A percentile compares a stretch with the other conserved stretches of the same genome.
phyloP scores from a whole-genome alignment of 2,888 invertebrate species.

The Lasioglossum malachurum region DNA sequence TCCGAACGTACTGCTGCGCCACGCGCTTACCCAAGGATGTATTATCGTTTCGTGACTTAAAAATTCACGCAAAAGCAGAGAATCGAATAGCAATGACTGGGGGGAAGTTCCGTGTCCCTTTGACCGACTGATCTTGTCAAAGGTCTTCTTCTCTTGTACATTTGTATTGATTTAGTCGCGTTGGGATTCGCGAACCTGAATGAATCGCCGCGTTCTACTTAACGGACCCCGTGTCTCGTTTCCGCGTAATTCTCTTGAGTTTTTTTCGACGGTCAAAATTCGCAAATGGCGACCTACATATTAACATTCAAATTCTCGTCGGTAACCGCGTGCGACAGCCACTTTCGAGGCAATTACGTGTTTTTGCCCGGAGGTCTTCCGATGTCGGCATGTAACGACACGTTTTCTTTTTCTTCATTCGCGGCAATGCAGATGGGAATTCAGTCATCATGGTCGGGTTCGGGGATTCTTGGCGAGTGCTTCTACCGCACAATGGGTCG shows the following conservation, averaged over 20 bases:
- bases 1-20: constrained; percentile 34
- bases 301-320: background rate
- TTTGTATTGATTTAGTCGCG: constrained; percentile 4
- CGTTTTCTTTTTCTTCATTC: background rate
- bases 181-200: background rate
- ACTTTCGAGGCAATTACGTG: background rate
- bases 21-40: background rate
- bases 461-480: background rate
- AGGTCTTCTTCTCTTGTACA: background rate
- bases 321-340: background rate
- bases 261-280: background rate
- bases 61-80: background rate
- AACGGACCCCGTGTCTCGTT: background rate
- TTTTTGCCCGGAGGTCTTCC: background rate
- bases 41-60: background rate
- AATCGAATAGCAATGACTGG: background rate
- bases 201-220: background rate
- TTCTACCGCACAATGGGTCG: background rate
- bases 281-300: background rate
- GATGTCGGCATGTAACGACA: background rate
- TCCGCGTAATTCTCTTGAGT: background rate
- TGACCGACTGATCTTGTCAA: background rate
- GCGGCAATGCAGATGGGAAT: constrained; percentile 20
- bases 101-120: background rate
- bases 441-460: constrained; percentile 16